These are phyloP conservation scores for Oreochromis spilurus DNA, from an alignment of 2,113 vertebrate species.

Conservation along the genomic window DNA sequence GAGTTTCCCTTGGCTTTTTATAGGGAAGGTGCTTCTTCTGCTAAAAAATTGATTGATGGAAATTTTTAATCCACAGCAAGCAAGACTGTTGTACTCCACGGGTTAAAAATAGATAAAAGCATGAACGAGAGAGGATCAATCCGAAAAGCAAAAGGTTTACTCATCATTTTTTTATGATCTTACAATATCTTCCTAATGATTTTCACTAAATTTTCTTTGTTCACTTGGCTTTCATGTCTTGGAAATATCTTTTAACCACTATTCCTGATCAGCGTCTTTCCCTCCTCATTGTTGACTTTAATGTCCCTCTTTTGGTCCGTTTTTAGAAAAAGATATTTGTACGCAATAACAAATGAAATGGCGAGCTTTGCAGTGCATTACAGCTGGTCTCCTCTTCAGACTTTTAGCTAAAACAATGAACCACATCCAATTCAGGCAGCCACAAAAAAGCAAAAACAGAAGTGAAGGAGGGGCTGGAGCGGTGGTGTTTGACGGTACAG, in stretches of 20 bases:
- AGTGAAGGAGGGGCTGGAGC: neutral
- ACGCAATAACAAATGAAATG: neutral
- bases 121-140: neutral
- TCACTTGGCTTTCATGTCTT: neutral
- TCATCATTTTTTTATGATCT: neutral
- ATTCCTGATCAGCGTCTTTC: neutral
- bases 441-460: neutral
- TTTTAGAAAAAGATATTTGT: neutral
- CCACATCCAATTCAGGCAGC: conserved; percentile 15
- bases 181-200: neutral
- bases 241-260: neutral
- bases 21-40: neutral
- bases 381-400: conserved; percentile 57
- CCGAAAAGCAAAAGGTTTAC: neutral
- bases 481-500: neutral
- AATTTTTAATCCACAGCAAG: neutral
- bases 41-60: neutral
- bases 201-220: neutral
- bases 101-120: neutral
- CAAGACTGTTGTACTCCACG: neutral
- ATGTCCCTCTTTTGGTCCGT: neutral
- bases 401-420: conserved; percentile 47
- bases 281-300: too few relatives aligned
- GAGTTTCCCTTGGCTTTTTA: neutral
- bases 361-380: neutral